Conservation (phyloP, 2,888 invertebrate genomes). For the Noctua comes region DNA sequence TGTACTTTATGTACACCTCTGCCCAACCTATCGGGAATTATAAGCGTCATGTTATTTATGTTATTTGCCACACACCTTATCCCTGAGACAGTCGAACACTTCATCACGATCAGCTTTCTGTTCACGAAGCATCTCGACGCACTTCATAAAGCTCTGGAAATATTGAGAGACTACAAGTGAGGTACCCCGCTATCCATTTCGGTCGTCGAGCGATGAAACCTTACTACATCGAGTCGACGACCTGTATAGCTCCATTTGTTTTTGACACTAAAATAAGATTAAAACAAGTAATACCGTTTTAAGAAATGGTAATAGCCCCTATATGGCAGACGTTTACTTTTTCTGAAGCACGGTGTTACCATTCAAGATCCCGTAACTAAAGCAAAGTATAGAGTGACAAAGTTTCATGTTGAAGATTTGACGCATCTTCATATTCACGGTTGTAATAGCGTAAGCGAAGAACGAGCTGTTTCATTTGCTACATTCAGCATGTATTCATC, state of each 20-base stretch:
- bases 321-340: background rate
- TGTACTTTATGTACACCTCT: background rate
- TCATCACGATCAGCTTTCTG: constrained; percentile 85
- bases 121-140: constrained; percentile 82
- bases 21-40: background rate
- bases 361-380: background rate
- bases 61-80: constrained; percentile 75
- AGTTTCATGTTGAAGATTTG: background rate
- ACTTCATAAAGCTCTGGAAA: constrained; percentile 76
- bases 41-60: background rate
- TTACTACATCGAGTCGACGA: background rate
- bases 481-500: background rate
- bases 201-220: background rate
- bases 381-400: background rate
- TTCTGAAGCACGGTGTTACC: background rate
- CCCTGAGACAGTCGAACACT: constrained; percentile 80
- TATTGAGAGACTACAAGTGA: background rate
- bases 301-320: background rate
- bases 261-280: background rate
- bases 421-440: background rate
- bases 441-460: background rate
- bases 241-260: background rate
- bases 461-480: background rate
- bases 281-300: background rate
- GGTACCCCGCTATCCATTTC: background rate